Conservation (phyloP, 2,113 vertebrate genomes). For the Sterna hirundo region DNA sequence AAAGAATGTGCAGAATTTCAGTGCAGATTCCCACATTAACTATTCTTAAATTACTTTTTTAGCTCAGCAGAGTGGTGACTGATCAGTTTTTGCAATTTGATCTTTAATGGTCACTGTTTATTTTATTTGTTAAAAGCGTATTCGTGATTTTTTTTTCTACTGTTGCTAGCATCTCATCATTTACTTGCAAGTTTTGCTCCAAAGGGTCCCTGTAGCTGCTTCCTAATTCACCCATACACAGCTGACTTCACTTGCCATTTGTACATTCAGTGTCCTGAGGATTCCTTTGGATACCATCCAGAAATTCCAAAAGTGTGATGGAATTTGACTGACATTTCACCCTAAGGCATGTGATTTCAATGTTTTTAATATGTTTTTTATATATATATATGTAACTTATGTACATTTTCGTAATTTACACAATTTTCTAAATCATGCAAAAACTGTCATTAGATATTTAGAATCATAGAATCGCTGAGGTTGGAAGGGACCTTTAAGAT, state of each 20-base stretch:
- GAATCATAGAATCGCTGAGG: too few species aligned
- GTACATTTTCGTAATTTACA: background rate
- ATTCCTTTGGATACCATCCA: background rate
- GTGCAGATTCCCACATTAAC: constrained; percentile 20
- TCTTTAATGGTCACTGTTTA: background rate
- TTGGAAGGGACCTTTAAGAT: too few species aligned
- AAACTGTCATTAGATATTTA: fast-evolving
- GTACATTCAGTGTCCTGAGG: background rate
- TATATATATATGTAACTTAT: background rate
- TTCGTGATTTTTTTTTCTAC: background rate
- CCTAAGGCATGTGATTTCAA: background rate
- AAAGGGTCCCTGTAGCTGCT: background rate
- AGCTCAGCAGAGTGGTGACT: background rate
- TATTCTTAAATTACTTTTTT: constrained; percentile 25
- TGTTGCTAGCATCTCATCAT: background rate
- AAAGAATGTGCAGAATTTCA: constrained; percentile 3
- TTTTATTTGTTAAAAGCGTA: background rate
- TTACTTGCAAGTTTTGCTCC: background rate
- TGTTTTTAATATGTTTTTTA: background rate
- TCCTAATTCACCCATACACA: background rate
- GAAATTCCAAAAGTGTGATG: background rate
- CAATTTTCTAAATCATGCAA: background rate
- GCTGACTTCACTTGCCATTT: background rate
- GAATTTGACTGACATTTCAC: background rate
- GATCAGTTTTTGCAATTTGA: background rate